Evolutionary conservation across 2,888 invertebrate species (phyloP).

Genomic region (Craniophora ligustri): DNA sequence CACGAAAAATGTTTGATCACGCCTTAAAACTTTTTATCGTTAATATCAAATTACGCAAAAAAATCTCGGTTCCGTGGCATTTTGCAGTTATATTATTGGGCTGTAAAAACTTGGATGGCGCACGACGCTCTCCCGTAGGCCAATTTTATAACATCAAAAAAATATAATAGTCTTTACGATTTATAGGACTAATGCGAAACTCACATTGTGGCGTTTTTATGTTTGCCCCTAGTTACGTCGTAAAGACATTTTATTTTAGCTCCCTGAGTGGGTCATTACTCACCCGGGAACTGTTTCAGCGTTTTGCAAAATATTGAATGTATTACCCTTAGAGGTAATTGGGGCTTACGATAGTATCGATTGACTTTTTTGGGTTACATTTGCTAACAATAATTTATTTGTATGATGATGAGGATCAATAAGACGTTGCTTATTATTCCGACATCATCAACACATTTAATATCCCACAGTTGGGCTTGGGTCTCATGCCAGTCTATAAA

Average conservation of each 20-base stretch:
- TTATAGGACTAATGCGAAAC: slow-evolving; percentile 54
- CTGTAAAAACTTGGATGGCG: slow-evolving; percentile 44
- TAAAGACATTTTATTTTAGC: slow-evolving; percentile 57
- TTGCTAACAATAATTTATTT: background rate
- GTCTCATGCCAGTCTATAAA: no score
- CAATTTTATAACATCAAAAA: slow-evolving; percentile 50
- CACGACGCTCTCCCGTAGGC: slow-evolving; percentile 27
- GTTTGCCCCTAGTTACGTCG: slow-evolving; percentile 52
- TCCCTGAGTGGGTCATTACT: slow-evolving; percentile 54
- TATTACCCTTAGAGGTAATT: slow-evolving; percentile 51
- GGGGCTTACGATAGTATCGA: slow-evolving; percentile 41
- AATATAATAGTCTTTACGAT: slow-evolving; percentile 57
- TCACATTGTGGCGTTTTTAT: slow-evolving; percentile 54
- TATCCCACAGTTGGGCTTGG: no score
- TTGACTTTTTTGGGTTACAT: slow-evolving; percentile 8
- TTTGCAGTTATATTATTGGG: slow-evolving; percentile 48
- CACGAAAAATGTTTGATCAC: slow-evolving; percentile 38
- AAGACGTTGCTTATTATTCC: no score
- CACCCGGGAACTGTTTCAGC: slow-evolving; percentile 53
- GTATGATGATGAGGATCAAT: background rate
- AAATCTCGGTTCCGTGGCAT: slow-evolving; percentile 31
- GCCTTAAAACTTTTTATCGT: slow-evolving; percentile 42
- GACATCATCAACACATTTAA: no score
- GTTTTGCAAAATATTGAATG: slow-evolving; percentile 57
- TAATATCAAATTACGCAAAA: slow-evolving; percentile 43